phyloP scores from a whole-genome alignment of 2,113 vertebrate genomes.

The Geococcyx californianus region DNA sequence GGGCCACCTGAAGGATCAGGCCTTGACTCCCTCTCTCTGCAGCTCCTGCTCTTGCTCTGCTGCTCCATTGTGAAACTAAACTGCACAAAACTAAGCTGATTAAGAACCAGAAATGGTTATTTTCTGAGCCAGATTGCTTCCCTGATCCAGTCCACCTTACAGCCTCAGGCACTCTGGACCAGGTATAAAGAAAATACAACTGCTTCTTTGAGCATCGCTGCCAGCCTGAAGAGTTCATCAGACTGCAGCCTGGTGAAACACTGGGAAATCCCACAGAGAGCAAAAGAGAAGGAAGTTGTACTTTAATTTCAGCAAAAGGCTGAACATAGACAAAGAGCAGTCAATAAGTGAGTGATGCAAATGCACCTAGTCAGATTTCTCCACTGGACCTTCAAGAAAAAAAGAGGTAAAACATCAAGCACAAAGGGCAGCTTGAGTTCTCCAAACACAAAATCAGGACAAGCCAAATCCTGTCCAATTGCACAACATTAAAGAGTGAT shows the following conservation, averaged over 20 bases:
- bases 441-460: slow-evolving; percentile 46
- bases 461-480: slow-evolving; percentile 53
- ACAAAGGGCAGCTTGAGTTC: slow-evolving; percentile 41
- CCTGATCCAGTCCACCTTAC: neutral
- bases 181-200: neutral
- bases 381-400: slow-evolving; percentile 40
- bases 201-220: neutral
- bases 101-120: neutral
- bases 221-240: neutral
- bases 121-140: neutral
- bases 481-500: slow-evolving; percentile 65
- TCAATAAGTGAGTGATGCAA: slow-evolving; percentile 34
- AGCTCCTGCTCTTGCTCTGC: neutral
- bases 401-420: slow-evolving; percentile 35
- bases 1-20: neutral
- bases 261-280: neutral
- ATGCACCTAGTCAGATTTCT: neutral
- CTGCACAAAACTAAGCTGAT: neutral
- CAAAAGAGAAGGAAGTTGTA: neutral
- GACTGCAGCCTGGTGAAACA: neutral
- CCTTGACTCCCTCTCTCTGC: neutral
- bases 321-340: slow-evolving; percentile 1
- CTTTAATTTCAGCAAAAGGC: slow-evolving; percentile 49
- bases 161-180: neutral
- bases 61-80: neutral